Conservation (phyloP, 2,113 vertebrate genomes). For the Athene cunicularia region DNA sequence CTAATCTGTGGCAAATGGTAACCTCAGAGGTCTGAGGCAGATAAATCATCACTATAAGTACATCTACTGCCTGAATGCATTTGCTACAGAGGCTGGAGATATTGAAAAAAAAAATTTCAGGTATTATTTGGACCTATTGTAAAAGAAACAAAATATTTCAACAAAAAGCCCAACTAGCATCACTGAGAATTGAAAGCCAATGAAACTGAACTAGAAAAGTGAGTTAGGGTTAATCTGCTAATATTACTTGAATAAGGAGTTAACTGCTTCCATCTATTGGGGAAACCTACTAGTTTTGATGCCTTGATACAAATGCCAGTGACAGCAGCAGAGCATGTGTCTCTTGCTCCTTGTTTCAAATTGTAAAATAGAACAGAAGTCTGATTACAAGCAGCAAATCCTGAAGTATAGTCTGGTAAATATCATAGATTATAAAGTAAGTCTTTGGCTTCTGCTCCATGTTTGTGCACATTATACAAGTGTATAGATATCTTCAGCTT, state of each 20-base stretch:
- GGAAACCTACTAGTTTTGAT: not conserved
- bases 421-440: not conserved
- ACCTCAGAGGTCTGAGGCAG: not conserved
- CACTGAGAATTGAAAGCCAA: not conserved
- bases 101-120: not conserved
- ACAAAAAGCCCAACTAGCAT: not conserved
- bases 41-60: not conserved
- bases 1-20: not conserved
- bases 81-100: not conserved
- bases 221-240: not conserved
- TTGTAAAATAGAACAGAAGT: not conserved
- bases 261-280: not conserved
- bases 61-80: not conserved
- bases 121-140: not conserved
- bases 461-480: not conserved
- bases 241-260: not conserved
- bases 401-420: not conserved
- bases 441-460: not conserved
- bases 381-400: not conserved
- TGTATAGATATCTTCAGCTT: not conserved
- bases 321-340: not conserved
- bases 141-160: not conserved
- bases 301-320: not conserved
- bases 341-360: not conserved
- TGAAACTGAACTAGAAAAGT: not conserved